phyloP scores from a whole-genome alignment of 2,888 invertebrate species.

The Acrocyrtus sp. region DNA sequence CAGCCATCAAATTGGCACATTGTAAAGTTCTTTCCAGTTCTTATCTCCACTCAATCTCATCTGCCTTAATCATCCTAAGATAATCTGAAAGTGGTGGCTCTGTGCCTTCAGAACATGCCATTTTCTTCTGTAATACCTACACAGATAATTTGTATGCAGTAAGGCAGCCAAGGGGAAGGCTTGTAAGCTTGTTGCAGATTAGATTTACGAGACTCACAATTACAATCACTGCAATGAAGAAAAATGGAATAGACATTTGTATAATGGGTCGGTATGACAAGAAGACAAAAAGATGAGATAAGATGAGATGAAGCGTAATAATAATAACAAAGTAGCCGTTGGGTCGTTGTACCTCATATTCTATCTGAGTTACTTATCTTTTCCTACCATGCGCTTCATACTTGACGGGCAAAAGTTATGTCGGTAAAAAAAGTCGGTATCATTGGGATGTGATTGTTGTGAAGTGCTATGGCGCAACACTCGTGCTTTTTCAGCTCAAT shows the following conservation, averaged over 20 bases:
- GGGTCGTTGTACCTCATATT: not conserved
- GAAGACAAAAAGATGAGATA: slow-evolving; percentile 3
- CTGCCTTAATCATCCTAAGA: too few relatives aligned
- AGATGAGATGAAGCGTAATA: not conserved
- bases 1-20: too few relatives aligned
- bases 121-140: too few relatives aligned
- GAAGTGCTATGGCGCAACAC: not conserved
- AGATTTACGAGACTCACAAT: not conserved
- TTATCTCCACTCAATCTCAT: too few relatives aligned
- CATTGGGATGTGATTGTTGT: not conserved
- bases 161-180: not conserved
- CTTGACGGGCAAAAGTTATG: too few relatives aligned
- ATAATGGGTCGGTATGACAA: not conserved
- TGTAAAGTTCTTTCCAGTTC: too few relatives aligned
- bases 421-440: slow-evolving; percentile 4
- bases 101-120: too few relatives aligned
- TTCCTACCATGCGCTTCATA: not conserved
- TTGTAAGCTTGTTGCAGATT: not conserved
- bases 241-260: not conserved
- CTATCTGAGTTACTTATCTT: not conserved
- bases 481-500: too few relatives aligned
- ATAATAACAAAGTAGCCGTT: not conserved
- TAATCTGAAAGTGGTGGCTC: too few relatives aligned
- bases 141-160: slow-evolving; percentile 1
- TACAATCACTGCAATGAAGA: not conserved